Evolutionary conservation across 37 sponge, comb jelly and placozoan genomes (phyloP).

Genomic region (Oopsacas minuta): DNA sequence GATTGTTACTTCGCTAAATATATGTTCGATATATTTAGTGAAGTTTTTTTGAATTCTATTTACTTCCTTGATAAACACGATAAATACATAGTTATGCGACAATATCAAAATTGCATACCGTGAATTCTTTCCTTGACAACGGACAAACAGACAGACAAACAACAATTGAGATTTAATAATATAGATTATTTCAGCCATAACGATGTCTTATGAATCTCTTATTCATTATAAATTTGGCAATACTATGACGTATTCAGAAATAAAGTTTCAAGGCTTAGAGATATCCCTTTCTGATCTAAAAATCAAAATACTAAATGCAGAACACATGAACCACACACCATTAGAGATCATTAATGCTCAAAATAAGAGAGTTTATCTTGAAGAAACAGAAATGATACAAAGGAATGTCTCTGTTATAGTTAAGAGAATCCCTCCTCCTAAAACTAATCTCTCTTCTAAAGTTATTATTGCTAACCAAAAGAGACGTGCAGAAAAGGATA

Average conservation of each 20-base stretch:
- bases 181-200: neutral
- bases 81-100: too few relatives aligned
- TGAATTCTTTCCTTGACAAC: too few relatives aligned
- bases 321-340: neutral
- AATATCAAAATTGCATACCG: too few relatives aligned
- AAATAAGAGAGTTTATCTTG: neutral
- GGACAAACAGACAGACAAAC: too few relatives aligned
- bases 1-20: too few relatives aligned
- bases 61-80: too few relatives aligned
- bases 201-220: neutral
- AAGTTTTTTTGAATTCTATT: too few relatives aligned
- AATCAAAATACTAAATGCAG: neutral
- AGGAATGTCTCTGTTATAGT: neutral
- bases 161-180: too few relatives aligned
- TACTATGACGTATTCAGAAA: neutral
- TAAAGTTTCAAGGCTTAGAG: neutral
- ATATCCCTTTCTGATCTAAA: neutral
- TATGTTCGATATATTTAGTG: too few relatives aligned
- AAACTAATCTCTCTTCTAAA: neutral
- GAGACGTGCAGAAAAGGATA: neutral
- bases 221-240: conserved; percentile 12
- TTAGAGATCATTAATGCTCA: neutral
- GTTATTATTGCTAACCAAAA: neutral
- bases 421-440: neutral
- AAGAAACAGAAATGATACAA: neutral